Conservation (phyloP, 2,797 vertebrate genomes). For the Sylvilagus floridanus region DNA sequence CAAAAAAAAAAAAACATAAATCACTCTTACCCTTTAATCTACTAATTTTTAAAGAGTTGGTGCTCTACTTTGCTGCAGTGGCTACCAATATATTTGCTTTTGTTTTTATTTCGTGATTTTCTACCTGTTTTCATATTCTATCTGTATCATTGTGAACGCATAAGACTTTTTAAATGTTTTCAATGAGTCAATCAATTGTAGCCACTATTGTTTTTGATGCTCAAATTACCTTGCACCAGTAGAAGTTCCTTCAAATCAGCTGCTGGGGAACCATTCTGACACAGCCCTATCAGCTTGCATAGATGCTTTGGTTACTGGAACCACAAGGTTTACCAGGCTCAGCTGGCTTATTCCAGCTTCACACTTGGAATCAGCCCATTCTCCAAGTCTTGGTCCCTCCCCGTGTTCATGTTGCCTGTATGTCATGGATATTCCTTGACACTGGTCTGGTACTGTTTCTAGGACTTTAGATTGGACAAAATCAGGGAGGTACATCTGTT, state of each 20-base stretch:
- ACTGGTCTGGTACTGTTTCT: not conserved
- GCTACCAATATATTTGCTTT: not conserved
- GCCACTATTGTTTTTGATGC: not conserved
- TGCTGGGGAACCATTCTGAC: not conserved
- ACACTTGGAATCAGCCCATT: not conserved
- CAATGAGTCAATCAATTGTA: not conserved
- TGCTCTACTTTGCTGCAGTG: not conserved
- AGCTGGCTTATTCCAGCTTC: not conserved
- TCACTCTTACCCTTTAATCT: not conserved
- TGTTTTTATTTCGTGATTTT: not conserved
- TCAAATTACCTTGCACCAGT: not conserved
- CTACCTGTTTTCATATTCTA: not conserved
- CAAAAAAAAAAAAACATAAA: not conserved
- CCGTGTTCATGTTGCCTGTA: not conserved
- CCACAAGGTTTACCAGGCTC: not conserved
- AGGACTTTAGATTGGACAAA: not conserved
- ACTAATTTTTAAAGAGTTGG: not conserved
- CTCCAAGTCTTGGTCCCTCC: not conserved
- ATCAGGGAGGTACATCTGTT: not conserved
- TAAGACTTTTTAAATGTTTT: not conserved
- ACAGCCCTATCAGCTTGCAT: not conserved
- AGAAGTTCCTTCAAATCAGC: not conserved
- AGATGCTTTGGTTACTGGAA: not conserved
- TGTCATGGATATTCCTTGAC: not conserved
- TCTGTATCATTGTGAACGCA: not conserved